A percentile compares a stretch with the other conserved stretches of the same genome.
These are phyloP conservation scores for Pelochelys cantorii DNA, from an alignment of 2,797 vertebrate species.

Conservation along the genomic window DNA sequence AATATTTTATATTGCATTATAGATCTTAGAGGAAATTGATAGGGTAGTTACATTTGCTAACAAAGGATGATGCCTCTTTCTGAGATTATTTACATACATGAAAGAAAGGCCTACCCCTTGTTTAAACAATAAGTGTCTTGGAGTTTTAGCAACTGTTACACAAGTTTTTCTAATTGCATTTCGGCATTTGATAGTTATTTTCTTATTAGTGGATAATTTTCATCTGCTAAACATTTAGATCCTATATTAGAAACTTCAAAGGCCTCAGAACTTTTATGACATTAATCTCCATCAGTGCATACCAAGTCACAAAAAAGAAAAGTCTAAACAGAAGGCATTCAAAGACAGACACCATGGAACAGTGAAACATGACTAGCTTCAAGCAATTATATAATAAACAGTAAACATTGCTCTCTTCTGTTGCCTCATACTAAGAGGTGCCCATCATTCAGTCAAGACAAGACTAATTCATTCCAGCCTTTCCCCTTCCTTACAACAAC, in stretches of 20 bases:
- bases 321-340: slow-evolving; percentile 46
- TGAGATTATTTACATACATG: slow-evolving; percentile 49
- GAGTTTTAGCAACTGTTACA: slow-evolving; percentile 52
- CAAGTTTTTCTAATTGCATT: slow-evolving; percentile 44
- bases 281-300: slow-evolving; percentile 54
- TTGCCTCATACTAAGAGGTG: slow-evolving; percentile 56
- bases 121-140: slow-evolving; percentile 42
- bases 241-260: slow-evolving; percentile 70
- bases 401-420: slow-evolving; percentile 60
- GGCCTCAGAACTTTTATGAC: slow-evolving; percentile 60
- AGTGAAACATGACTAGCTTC: slow-evolving; percentile 39
- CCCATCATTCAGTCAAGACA: slow-evolving; percentile 18
- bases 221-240: slow-evolving; percentile 67
- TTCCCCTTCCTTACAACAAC: background rate
- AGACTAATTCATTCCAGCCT: slow-evolving; percentile 51
- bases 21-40: slow-evolving; percentile 21
- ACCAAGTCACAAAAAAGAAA: slow-evolving; percentile 56
- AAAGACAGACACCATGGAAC: slow-evolving; percentile 59
- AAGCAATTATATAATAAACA: slow-evolving; percentile 56
- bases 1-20: background rate
- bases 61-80: background rate
- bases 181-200: slow-evolving; percentile 68
- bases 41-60: background rate
- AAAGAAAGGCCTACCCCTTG: slow-evolving; percentile 22
- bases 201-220: slow-evolving; percentile 68